Percentiles rank a stretch among this genome's conserved stretches.
Conservation (phyloP, 2,113 vertebrate species). For the Amazona guildingii region DNA sequence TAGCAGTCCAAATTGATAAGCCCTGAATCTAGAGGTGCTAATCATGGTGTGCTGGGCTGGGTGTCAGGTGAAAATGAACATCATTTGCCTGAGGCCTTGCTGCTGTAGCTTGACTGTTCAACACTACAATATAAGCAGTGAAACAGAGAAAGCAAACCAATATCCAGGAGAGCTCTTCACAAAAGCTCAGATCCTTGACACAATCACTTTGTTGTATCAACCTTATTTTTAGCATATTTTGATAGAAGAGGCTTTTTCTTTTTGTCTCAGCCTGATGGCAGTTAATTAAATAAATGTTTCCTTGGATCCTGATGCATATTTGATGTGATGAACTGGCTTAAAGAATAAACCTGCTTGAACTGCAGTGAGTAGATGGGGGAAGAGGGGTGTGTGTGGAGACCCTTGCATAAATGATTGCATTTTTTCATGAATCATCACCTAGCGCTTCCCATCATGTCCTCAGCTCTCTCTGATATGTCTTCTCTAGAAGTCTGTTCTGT, state of each 20-base stretch:
- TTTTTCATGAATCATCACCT: neutral
- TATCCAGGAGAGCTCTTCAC: neutral
- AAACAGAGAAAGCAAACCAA: neutral
- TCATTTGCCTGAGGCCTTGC: neutral
- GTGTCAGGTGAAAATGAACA: neutral
- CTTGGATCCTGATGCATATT: conserved; percentile 27
- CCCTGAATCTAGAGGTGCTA: neutral
- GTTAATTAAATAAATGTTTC: conserved; percentile 44
- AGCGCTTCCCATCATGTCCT: neutral
- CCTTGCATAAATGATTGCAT: conserved; percentile 44
- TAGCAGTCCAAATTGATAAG: neutral
- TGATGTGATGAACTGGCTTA: conserved; percentile 44
- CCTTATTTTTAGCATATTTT: conserved; percentile 35
- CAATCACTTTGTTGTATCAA: neutral
- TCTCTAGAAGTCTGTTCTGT: neutral
- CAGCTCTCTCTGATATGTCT: neutral
- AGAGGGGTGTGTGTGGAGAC: neutral
- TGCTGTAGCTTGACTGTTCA: neutral
- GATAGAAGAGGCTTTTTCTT: neutral
- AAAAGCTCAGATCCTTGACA: neutral
- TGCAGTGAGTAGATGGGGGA: neutral
- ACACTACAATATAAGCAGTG: neutral
- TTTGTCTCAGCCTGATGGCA: conserved; percentile 15
- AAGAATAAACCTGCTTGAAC: conserved; percentile 40
- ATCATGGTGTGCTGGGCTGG: neutral